Percentiles rank a stretch among this genome's conserved stretches.
Conservation (phyloP, 2,113 vertebrate genomes). For the Girardinichthys multiradiatus region DNA sequence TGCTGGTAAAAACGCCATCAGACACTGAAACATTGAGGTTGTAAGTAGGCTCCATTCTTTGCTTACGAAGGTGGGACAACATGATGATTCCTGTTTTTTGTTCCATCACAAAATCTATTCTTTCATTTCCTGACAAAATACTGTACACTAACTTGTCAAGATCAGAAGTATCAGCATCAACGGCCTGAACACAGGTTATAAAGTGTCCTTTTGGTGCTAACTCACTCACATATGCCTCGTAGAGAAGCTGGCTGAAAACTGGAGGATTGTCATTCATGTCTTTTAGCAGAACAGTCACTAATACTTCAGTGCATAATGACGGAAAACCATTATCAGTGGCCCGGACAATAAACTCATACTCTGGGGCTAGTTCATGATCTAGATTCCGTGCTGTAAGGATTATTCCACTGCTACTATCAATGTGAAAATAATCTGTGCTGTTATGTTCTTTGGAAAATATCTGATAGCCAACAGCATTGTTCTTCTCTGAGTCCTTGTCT, state of each 20-base stretch:
- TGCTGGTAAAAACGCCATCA: constrained; percentile 94
- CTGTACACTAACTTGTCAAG: constrained; percentile 89
- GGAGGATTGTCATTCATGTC: constrained; percentile 97
- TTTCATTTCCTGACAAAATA: constrained; percentile 94
- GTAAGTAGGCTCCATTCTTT: constrained; percentile 90
- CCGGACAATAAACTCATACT: constrained; percentile 87
- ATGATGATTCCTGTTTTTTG: constrained; percentile 88
- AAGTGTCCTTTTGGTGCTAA: constrained; percentile 93
- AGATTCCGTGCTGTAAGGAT: constrained; percentile 94
- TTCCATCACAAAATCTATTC: constrained; percentile 90
- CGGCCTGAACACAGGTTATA: constrained; percentile 95
- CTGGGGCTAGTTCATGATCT: constrained; percentile 90
- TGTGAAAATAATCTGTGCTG: constrained; percentile 96
- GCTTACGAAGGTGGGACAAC: constrained; percentile 88
- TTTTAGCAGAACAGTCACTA: constrained; percentile 87
- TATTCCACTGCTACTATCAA: constrained; percentile 93
- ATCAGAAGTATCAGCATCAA: constrained; percentile 92
- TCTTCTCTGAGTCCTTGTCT: constrained; percentile 92
- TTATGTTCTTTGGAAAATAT: constrained; percentile 91
- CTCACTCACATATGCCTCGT: constrained; percentile 94
- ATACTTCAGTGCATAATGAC: constrained; percentile 88
- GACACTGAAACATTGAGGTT: constrained; percentile 96
- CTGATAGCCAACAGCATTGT: constrained; percentile 90
- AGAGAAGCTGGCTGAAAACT: constrained; percentile 94
- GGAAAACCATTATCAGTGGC: constrained; percentile 95